Evolutionary conservation across 2,888 invertebrate species (phyloP).

Genomic region (Sminthurinus aureus): DNA sequence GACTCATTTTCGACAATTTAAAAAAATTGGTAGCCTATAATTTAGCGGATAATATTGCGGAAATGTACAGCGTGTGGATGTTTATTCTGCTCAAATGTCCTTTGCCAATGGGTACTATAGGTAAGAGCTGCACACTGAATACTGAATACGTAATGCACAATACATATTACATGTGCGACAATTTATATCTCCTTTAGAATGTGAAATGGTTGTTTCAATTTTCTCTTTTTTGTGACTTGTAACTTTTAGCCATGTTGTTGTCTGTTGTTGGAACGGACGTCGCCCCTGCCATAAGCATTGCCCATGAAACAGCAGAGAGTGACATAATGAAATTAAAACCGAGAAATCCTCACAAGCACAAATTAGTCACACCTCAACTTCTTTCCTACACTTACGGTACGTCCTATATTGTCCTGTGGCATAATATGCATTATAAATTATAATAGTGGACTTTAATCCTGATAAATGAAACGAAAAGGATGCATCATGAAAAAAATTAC

Average conservation of each 20-base stretch:
- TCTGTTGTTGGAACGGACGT: conserved; percentile 68
- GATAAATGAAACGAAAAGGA: too few relatives aligned
- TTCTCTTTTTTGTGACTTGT: too few relatives aligned
- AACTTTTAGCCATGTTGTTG: conserved; percentile 63
- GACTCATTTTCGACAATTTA: conserved; percentile 80
- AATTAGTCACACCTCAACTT: conserved; percentile 69
- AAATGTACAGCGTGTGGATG: conserved; percentile 71
- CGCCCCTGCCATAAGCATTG: conserved; percentile 60
- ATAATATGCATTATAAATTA: too few relatives aligned
- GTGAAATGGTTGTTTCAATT: too few relatives aligned
- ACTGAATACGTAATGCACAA: too few relatives aligned
- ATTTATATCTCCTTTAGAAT: too few relatives aligned
- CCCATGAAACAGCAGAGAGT: conserved; percentile 76
- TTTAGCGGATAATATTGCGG: conserved; percentile 95
- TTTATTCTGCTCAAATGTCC: conserved; percentile 62
- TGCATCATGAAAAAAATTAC: too few relatives aligned
- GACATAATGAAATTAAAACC: conserved; percentile 76
- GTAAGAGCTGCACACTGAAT: too few relatives aligned
- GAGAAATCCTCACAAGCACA: conserved; percentile 71
- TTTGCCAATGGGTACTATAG: conserved; percentile 64
- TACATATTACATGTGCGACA: too few relatives aligned
- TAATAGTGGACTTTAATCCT: too few relatives aligned
- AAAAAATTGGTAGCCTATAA: conserved; percentile 68
- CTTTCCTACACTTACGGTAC: conserved; percentile 53
- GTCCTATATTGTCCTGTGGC: too few relatives aligned